Conservation (phyloP, 64 coral and sea anemone species). For the Actinia equina region DNA sequence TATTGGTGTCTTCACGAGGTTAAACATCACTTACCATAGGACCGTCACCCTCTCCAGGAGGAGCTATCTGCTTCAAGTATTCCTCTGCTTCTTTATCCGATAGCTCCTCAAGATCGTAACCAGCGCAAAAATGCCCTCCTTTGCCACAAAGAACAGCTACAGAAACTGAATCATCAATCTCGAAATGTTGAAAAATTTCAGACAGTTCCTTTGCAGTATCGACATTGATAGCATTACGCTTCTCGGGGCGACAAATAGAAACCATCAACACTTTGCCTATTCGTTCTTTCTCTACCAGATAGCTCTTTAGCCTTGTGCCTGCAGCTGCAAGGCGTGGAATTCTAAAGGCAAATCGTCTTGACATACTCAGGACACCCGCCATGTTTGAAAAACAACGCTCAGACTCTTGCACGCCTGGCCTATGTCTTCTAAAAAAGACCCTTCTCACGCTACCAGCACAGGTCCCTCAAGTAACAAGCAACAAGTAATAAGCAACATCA, state of each 20-base stretch:
- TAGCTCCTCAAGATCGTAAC: conserved; percentile 88
- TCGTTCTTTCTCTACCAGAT: conserved; percentile 70
- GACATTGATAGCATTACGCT: conserved; percentile 82
- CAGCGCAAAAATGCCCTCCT: conserved; percentile 77
- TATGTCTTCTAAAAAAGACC: neutral
- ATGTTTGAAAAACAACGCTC: conserved; percentile 16
- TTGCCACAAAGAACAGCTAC: conserved; percentile 89
- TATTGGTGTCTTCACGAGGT: neutral
- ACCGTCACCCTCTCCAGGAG: conserved; percentile 66
- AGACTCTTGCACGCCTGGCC: neutral
- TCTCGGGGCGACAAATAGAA: conserved; percentile 86
- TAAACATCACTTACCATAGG: conserved; percentile 66
- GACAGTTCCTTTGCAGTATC: conserved; percentile 74
- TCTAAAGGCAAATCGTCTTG: neutral
- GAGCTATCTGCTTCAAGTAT: conserved; percentile 39
- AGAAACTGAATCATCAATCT: conserved; percentile 70
- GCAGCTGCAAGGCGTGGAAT: conserved; percentile 24
- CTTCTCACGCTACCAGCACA: neutral
- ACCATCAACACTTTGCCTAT: conserved; percentile 75
- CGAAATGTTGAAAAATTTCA: conserved; percentile 61
- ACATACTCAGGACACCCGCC: conserved; percentile 23
- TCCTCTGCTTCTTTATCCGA: conserved; percentile 41
- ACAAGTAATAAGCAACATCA: neutral
- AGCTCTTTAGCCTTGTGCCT: conserved; percentile 30
- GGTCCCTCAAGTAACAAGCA: neutral